phyloP scores from a whole-genome alignment of 2,797 vertebrate species.

The Odontamblyopus lacepedii region DNA sequence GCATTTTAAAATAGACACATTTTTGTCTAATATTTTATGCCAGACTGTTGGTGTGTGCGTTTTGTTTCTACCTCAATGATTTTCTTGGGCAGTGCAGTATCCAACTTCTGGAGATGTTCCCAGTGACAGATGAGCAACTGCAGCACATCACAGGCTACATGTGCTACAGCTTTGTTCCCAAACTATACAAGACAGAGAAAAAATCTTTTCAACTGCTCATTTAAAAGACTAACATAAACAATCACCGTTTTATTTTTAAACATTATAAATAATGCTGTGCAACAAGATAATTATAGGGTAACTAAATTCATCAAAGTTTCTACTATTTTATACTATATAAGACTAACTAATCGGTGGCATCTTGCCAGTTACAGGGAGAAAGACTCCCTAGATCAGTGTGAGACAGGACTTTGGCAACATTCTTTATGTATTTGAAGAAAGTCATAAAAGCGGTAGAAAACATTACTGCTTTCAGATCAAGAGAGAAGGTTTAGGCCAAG shows the following conservation, averaged over 20 bases:
- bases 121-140: constrained; percentile 93
- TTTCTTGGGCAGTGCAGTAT: constrained; percentile 86
- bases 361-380: background rate
- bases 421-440: constrained; percentile 1
- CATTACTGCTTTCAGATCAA: constrained; percentile 3
- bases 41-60: background rate
- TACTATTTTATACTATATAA: background rate
- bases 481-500: constrained; percentile 32
- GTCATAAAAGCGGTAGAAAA: constrained; percentile 10
- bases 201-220: background rate
- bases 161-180: constrained; percentile 92
- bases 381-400: background rate
- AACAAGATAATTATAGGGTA: background rate
- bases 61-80: constrained; percentile 87
- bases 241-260: background rate
- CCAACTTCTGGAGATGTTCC: constrained; percentile 89
- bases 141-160: constrained; percentile 92
- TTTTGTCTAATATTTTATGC: background rate
- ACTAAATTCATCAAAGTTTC: background rate
- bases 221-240: background rate
- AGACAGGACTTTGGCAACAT: background rate
- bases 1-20: background rate
- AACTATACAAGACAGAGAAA: constrained; percentile 74
- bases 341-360: background rate
- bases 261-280: background rate